Conservation (phyloP, 1,140 invertebrate genomes). For the Andrena cerasifolii region DNA sequence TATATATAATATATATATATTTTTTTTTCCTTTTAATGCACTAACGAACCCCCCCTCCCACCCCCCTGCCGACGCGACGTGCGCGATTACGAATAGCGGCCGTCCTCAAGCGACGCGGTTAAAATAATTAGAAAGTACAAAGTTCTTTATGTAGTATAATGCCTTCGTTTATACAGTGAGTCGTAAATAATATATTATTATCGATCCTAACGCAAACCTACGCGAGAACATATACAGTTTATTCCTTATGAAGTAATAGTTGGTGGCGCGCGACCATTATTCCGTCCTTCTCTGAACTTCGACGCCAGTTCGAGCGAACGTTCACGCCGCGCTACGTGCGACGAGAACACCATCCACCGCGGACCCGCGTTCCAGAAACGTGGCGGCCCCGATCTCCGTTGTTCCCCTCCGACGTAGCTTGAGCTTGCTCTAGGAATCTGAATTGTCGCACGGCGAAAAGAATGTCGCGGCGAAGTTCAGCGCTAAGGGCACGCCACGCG, state of each 20-base stretch:
- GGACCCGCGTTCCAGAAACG: not conserved
- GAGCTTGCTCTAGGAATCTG: slow-evolving; percentile 23
- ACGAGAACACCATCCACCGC: not conserved
- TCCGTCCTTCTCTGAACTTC: slow-evolving; percentile 41
- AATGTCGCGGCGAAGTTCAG: slow-evolving; percentile 30
- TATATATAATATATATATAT: slow-evolving; percentile 69
- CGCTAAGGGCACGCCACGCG: slow-evolving; percentile 62
- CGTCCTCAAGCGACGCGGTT: slow-evolving; percentile 59
- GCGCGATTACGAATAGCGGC: slow-evolving; percentile 52
- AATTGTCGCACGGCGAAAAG: not conserved
- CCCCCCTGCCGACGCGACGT: too few species aligned
- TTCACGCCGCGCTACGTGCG: not conserved
- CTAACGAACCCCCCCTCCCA: slow-evolving; percentile 63
- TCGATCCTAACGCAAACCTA: slow-evolving; percentile 60
- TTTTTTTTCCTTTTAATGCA: slow-evolving; percentile 61
- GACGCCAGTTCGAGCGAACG: not conserved
- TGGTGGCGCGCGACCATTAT: slow-evolving; percentile 71
- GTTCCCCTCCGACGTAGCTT: slow-evolving; percentile 6
- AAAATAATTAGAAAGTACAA: slow-evolving; percentile 71
- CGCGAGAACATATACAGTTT: slow-evolving; percentile 73
- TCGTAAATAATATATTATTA: slow-evolving; percentile 74
- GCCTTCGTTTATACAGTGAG: slow-evolving; percentile 80
- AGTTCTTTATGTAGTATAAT: slow-evolving; percentile 69
- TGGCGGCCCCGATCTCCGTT: not conserved
- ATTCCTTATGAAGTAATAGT: slow-evolving; percentile 78